phyloP scores from a whole-genome alignment of 2,888 invertebrate genomes.

The Campoletis raptor region DNA sequence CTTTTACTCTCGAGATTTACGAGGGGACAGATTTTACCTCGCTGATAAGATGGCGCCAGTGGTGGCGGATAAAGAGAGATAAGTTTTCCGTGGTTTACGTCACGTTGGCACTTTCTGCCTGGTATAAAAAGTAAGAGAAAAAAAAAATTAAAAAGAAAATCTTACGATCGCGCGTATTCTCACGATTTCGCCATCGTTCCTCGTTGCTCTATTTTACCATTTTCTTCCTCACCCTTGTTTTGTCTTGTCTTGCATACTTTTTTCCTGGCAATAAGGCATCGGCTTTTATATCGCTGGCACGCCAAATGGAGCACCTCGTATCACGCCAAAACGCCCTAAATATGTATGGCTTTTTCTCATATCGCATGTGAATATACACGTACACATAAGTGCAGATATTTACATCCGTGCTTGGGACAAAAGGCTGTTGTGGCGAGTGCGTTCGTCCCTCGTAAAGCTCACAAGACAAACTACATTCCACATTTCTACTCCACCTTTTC shows the following conservation, averaged over 20 bases:
- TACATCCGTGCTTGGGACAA: slow-evolving; percentile 25
- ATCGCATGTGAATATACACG: neutral
- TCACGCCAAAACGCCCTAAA: slow-evolving; percentile 56
- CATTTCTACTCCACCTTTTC: slow-evolving; percentile 23
- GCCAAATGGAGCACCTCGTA: slow-evolving; percentile 65
- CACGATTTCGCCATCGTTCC: slow-evolving; percentile 59
- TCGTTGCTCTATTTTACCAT: slow-evolving; percentile 31
- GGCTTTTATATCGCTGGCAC: slow-evolving; percentile 66
- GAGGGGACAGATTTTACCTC: slow-evolving; percentile 50
- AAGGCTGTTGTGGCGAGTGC: slow-evolving; percentile 51
- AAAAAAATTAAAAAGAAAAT: slow-evolving; percentile 27
- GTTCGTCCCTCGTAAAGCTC: slow-evolving; percentile 64
- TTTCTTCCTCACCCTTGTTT: slow-evolving; percentile 37
- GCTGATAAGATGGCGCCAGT: slow-evolving; percentile 59
- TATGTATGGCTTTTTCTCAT: slow-evolving; percentile 58
- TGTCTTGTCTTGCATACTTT: slow-evolving; percentile 33
- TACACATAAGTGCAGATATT: neutral
- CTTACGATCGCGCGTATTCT: slow-evolving; percentile 47
- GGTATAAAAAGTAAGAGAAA: slow-evolving; percentile 18
- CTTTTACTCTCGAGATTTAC: slow-evolving; percentile 52
- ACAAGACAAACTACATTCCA: slow-evolving; percentile 50
- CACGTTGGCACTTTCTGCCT: slow-evolving; percentile 4
- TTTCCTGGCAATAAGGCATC: slow-evolving; percentile 66
- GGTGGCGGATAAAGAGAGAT: slow-evolving; percentile 49
- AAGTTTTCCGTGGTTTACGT: slow-evolving; percentile 49